Percentiles rank a stretch among this genome's conserved stretches.
These are phyloP conservation scores for Tapirus indicus DNA, from an alignment of 2,797 vertebrate genomes.

Conservation along the genomic window DNA sequence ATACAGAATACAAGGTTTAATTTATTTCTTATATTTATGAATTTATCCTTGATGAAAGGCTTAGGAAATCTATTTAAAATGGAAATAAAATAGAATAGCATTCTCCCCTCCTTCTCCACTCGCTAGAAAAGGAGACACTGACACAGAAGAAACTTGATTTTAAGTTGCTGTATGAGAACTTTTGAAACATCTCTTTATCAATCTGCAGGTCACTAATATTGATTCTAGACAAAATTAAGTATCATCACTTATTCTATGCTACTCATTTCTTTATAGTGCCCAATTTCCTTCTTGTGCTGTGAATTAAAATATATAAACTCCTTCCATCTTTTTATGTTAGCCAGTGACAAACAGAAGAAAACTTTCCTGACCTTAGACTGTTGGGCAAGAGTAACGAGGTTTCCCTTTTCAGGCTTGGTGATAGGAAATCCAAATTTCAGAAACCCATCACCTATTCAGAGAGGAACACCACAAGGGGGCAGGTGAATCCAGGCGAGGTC, in stretches of 20 bases:
- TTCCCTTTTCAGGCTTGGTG: conserved; percentile 11
- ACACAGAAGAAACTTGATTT: conserved; percentile 33
- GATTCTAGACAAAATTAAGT: conserved; percentile 30
- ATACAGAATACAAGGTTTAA: not conserved
- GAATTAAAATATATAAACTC: not conserved
- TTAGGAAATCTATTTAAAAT: conserved; percentile 55
- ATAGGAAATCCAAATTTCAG: conserved; percentile 62
- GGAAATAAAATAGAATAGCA: not conserved
- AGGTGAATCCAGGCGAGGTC: conserved; percentile 79
- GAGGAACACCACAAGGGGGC: conserved; percentile 82
- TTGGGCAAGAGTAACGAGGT: not conserved
- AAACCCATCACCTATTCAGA: conserved; percentile 66
- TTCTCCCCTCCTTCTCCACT: not conserved
- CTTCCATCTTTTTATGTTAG: not conserved
- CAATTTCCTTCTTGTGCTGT: conserved; percentile 45
- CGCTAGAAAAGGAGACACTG: not conserved
- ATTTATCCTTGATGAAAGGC: conserved; percentile 15
- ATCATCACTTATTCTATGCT: not conserved
- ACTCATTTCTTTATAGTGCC: conserved; percentile 4
- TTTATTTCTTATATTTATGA: conserved; percentile 42
- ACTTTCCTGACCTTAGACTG: not conserved
- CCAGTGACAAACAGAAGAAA: conserved; percentile 4
- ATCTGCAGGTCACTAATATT: not conserved
- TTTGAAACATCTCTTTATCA: not conserved
- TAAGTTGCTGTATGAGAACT: conserved; percentile 20